Evolutionary conservation across 2,113 vertebrate genomes (phyloP), one percentile per base, ranked within the genome.

Genomic region (Hypomesus transpacificus): DNA sequence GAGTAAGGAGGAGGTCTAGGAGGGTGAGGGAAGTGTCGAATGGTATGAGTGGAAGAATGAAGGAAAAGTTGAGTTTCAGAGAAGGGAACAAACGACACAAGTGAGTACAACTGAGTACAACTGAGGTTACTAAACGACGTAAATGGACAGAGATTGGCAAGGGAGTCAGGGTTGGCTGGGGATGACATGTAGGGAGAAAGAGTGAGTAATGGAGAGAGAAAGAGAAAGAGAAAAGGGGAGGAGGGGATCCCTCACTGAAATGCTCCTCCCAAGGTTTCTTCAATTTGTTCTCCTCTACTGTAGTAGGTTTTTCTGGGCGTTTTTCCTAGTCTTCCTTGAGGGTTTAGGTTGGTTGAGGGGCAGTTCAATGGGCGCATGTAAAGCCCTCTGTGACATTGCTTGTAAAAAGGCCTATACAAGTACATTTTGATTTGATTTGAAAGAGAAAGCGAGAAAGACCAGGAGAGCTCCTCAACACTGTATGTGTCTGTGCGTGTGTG

Each of bases 31-130:
- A 7, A 6, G 31, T 6, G 31, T 7, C 4, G 9, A 26, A 73
- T 50, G 63, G 68, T 60, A 6, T 73, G 18, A 74, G 69, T 71
- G 70, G 63, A 68, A 66, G 63, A 65, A 46, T 54, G 60, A 69
- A 52, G 58, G 58, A 71, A 57, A 46, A 13, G 39, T 9, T 11
- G 39, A 13, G 9, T 46, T 46, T 9, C 39, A 46, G 39, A 9
- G 9, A 46, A 3, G 61, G 28, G 28, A 28, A 17, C 16, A n/a
- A 28, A 3, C 18, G 31, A 46, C 39, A 2, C 39, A 46, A 46
- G 39, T 9, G 39, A 46, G 39, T 46, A 7, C 39, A 46, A 46
- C 39, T 46, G 39, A 46, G 39, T 9, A 2, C 9, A 34, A 34
- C 24, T 26, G 24, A 34, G 31, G 5, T 34, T 34, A 34, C 31